These are phyloP conservation scores for Xiphias gladius DNA, from an alignment of 2,113 vertebrate genomes.

Conservation along the genomic window DNA sequence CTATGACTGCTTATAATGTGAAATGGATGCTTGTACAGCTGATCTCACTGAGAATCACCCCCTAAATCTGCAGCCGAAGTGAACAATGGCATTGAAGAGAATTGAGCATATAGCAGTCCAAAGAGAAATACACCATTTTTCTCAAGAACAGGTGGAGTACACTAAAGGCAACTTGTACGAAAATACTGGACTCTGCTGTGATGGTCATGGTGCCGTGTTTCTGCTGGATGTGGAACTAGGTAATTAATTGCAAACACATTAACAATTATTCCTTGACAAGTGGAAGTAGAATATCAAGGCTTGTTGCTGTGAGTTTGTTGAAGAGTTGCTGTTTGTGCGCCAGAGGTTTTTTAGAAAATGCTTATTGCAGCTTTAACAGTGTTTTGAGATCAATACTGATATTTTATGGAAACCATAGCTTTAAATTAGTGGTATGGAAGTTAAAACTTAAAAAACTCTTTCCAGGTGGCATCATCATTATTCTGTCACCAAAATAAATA, in stretches of 20 bases:
- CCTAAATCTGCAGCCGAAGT: neutral
- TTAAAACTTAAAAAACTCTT: neutral
- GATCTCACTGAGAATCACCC: conserved; percentile 3
- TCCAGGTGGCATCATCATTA: neutral
- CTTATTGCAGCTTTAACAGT: conserved; percentile 13
- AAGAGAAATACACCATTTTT: neutral
- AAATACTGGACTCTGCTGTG: neutral
- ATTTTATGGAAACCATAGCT: neutral
- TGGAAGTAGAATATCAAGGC: neutral
- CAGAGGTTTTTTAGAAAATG: neutral
- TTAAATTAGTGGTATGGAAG: neutral
- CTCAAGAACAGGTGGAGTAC: neutral
- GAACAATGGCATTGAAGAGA: neutral
- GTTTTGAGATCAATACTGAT: conserved; percentile 21
- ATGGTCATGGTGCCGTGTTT: neutral
- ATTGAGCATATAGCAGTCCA: neutral
- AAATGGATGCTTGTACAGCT: neutral
- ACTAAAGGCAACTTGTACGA: neutral
- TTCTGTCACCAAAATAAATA: neutral
- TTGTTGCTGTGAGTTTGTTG: neutral
- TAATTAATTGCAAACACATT: neutral
- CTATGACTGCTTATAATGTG: neutral
- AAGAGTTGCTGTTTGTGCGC: neutral
- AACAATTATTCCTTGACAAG: neutral
- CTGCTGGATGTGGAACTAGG: neutral